These are phyloP conservation scores for Rhegmatorhina hoffmannsi DNA, from an alignment of 2,113 vertebrate genomes.

Conservation along the genomic window DNA sequence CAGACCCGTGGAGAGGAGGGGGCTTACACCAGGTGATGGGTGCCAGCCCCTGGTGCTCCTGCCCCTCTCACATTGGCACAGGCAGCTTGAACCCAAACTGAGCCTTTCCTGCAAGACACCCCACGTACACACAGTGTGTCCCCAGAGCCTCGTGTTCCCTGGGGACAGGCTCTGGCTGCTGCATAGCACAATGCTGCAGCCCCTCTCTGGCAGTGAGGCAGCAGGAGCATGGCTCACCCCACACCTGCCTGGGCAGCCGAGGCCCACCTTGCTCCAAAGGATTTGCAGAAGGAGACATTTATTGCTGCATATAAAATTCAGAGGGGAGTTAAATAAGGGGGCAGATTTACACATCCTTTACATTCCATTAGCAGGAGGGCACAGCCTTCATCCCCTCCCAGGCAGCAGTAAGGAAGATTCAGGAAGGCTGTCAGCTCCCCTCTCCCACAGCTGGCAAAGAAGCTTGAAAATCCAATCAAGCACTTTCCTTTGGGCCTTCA, in stretches of 20 bases:
- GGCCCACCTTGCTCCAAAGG: not conserved
- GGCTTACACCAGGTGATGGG: accelerated
- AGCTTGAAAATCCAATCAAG: conserved; percentile 31
- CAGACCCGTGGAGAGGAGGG: accelerated
- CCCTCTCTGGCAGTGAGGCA: not conserved
- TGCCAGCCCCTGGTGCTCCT: not conserved
- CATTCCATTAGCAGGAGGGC: not conserved
- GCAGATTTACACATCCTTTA: conserved; percentile 12
- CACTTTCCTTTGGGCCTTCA: not conserved
- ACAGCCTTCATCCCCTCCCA: not conserved
- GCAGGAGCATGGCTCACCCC: not conserved
- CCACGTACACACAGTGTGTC: accelerated
- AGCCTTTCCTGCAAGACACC: not conserved
- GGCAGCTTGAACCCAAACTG: not conserved
- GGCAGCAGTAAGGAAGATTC: not conserved
- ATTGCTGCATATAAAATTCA: not conserved
- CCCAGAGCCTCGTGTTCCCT: not conserved
- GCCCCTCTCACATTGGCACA: not conserved
- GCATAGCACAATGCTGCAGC: accelerated
- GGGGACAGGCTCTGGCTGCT: not conserved
- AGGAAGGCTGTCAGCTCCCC: not conserved
- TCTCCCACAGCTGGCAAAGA: not conserved
- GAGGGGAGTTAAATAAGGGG: not conserved
- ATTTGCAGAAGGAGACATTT: not conserved
- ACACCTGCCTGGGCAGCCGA: not conserved